A percentile compares a stretch with the other conserved stretches of the same genome.
phyloP scores from a whole-genome alignment of 2,113 vertebrate species.

The Hippopotamus amphibius region DNA sequence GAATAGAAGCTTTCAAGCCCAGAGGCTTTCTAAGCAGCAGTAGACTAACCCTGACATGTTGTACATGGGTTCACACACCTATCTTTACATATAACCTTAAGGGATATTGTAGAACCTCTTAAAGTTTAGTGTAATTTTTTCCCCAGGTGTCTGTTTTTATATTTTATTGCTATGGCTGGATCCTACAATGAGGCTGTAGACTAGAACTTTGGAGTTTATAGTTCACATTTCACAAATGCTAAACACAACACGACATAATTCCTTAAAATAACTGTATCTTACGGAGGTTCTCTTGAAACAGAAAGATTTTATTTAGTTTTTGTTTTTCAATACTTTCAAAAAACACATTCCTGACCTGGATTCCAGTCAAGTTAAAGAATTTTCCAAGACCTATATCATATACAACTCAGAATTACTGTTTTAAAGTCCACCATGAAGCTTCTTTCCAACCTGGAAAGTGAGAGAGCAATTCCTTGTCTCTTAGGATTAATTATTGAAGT shows the following conservation, averaged over 20 bases:
- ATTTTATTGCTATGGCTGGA: not conserved
- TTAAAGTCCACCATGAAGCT: not conserved
- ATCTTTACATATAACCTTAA: not conserved
- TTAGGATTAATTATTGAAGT: slow-evolving; percentile 1
- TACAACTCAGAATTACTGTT: not conserved
- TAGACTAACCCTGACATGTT: not conserved
- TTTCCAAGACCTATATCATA: not conserved
- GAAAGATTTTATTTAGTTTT: not conserved
- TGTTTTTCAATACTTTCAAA: slow-evolving; percentile 26
- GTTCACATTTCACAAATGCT: not conserved
- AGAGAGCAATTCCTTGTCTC: not conserved
- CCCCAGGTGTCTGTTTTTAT: not conserved
- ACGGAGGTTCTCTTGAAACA: not conserved
- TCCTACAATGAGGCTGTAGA: not conserved
- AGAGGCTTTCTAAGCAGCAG: not conserved
- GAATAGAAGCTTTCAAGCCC: not conserved
- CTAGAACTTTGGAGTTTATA: not conserved
- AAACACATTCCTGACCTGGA: not conserved
- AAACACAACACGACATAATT: not conserved
- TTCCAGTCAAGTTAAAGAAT: not conserved
- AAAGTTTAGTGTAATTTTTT: not conserved
- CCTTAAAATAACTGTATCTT: not conserved
- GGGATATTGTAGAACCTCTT: not conserved
- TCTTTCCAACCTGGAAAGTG: not conserved
- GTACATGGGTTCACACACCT: not conserved